Evolutionary conservation across 2,113 vertebrate genomes (phyloP), one percentile per base, ranked within the genome.

Genomic region (Ageneiosus marmoratus): DNA sequence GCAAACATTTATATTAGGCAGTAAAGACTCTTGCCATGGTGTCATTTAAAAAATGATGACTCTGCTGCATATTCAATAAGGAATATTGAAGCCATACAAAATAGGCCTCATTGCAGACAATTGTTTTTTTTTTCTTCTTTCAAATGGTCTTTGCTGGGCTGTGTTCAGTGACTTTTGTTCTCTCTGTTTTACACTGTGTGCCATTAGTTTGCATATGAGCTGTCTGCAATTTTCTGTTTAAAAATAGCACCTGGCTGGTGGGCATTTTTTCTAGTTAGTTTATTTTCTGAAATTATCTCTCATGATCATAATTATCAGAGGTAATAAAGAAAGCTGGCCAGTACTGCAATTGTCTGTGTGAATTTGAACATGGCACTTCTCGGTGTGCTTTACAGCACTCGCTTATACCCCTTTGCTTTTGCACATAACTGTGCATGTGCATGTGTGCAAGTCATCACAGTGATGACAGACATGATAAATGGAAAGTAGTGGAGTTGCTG

Each of bases 171-270:
- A 62, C 70, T 87, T 56, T 70, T 75, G 53, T 65, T 75, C 74
- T 86, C 65, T 69, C 72, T 78, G 50, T 77, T 50, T 93, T 91
- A 89, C 88, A 86, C 84, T 84, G 76, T 78, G 84, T 90, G 89
- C 29, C 50, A 77, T 80, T 74, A 76, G 67, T 75, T 85, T 76
- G 86, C 82, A 67, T 51, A 70, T 76, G 75, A 80, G 67, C 46
- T 29, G 76, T 62, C 60, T 77, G 77, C 72, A 82, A 86, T 75
- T 83, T 83, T 86, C 80, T 56, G 79, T 81, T 69, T 84, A 85
- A 76, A 84, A 83, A 86, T 85, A 77, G 83, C 70, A 80, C 82
- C 77, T 74, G 80, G 82, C 80, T 80, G 83, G 81, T 83, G 75
- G 80, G 84, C 55, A 53, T 80, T 77, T 84, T 53, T 50, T 79